A percentile compares a stretch with the other conserved stretches of the same genome.
phyloP scores from a whole-genome alignment of 2,888 invertebrate species.

The Geotrupes spiniger region DNA sequence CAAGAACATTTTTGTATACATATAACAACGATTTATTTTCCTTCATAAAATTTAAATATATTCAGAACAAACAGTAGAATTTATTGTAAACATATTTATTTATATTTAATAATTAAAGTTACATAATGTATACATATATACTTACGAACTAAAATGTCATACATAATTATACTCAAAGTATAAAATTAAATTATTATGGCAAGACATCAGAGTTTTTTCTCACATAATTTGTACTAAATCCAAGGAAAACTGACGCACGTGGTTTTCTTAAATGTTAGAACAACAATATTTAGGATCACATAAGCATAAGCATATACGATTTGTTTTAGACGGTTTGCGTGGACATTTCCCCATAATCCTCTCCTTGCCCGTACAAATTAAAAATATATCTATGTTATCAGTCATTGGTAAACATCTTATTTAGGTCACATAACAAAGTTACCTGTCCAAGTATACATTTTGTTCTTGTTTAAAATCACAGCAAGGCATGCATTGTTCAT shows the following conservation, averaged over 20 bases:
- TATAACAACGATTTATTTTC: too few species aligned
- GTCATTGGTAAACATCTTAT: slow-evolving; percentile 6
- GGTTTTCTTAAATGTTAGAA: slow-evolving; percentile 10
- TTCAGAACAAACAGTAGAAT: neutral
- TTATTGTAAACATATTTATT: slow-evolving; percentile 23
- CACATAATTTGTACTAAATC: slow-evolving; percentile 20
- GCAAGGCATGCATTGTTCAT: slow-evolving; percentile 11
- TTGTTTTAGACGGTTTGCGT: slow-evolving; percentile 7
- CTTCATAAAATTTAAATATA: too few species aligned
- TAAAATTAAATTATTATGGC: slow-evolving; percentile 17
- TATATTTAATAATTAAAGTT: slow-evolving; percentile 19
- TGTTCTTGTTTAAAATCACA: slow-evolving; percentile 12
- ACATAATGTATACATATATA: slow-evolving; percentile 21
- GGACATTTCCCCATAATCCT: slow-evolving; percentile 1
- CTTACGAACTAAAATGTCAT: slow-evolving; percentile 16
- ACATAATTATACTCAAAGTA: slow-evolving; percentile 9
- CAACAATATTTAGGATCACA: slow-evolving; percentile 13
- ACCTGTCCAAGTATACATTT: neutral
- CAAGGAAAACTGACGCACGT: slow-evolving; percentile 17
- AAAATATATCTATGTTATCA: slow-evolving; percentile 14
- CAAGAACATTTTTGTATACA: too few species aligned
- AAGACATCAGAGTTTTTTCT: slow-evolving; percentile 12
- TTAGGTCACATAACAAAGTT: slow-evolving; percentile 1
- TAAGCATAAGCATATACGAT: slow-evolving; percentile 19
- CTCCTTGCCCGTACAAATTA: slow-evolving; percentile 12